Conservation (phyloP, 2,113 vertebrate genomes). For the Corapipo altera region DNA sequence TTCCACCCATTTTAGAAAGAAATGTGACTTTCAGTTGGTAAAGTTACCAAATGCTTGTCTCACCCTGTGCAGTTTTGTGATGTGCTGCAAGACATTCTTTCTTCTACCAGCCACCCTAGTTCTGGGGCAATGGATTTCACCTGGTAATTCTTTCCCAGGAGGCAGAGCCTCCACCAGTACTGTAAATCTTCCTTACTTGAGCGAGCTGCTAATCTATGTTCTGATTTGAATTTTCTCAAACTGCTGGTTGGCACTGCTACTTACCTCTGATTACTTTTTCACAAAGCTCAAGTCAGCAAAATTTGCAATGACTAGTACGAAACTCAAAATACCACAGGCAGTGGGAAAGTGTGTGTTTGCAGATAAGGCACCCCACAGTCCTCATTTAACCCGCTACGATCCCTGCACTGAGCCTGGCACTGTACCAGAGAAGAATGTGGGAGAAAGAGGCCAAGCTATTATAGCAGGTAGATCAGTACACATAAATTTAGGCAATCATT, state of each 20-base stretch:
- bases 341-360: background rate
- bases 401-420: background rate
- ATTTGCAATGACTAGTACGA: background rate
- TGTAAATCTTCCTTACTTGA: background rate
- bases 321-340: background rate
- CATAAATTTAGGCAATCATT: background rate
- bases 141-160: background rate
- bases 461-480: background rate
- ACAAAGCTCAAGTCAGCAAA: conserved; percentile 20
- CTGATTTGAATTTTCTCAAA: background rate
- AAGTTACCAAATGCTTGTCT: background rate
- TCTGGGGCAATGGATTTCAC: background rate
- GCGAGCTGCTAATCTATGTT: background rate
- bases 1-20: conserved; percentile 44
- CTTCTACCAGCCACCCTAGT: background rate
- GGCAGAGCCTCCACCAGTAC: background rate
- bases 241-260: background rate
- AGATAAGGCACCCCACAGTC: background rate
- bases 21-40: background rate
- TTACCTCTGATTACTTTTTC: background rate
- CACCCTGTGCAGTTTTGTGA: background rate
- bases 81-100: background rate
- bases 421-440: background rate
- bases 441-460: background rate
- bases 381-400: background rate